Percentiles rank a stretch among this genome's conserved stretches.
These are phyloP conservation scores for Calliopsis andreniformis DNA, from an alignment of 1,140 invertebrate species.

Conservation along the genomic window DNA sequence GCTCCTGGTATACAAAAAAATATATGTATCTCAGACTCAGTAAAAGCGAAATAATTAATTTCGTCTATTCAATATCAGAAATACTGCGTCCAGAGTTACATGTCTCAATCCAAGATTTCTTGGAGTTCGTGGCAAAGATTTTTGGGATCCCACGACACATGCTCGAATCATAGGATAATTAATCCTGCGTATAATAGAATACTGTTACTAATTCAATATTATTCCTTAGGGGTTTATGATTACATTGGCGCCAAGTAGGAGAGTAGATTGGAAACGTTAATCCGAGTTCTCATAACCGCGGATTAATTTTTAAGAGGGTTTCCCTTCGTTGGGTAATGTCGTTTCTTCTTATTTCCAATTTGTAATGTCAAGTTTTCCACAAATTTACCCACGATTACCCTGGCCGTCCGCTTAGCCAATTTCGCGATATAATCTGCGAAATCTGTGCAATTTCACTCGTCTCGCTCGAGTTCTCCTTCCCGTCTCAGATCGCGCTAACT, in stretches of 20 bases:
- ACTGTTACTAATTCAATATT: background rate
- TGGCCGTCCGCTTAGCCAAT: conserved; percentile 63
- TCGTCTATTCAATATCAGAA: too few species aligned
- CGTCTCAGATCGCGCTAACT: conserved; percentile 59
- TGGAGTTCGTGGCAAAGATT: too few species aligned
- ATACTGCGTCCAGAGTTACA: too few species aligned
- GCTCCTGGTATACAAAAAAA: too few species aligned
- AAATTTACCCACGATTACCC: conserved; percentile 60
- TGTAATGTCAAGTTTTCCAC: conserved; percentile 55
- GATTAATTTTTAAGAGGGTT: conserved; percentile 45
- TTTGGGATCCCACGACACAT: too few species aligned
- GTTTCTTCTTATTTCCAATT: conserved; percentile 54
- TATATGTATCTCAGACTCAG: too few species aligned
- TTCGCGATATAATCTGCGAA: conserved; percentile 72
- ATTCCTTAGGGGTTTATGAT: conserved; percentile 1
- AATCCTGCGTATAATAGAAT: background rate
- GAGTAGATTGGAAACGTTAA: conserved; percentile 3
- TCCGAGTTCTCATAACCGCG: conserved; percentile 31
- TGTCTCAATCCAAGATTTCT: too few species aligned
- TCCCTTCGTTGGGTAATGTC: conserved; percentile 4
- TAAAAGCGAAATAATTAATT: too few species aligned
- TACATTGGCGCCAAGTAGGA: background rate
- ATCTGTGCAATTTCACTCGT: conserved; percentile 67
- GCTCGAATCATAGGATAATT: background rate
- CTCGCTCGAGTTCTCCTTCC: conserved; percentile 49